A percentile compares a stretch with the other conserved stretches of the same genome.
Evolutionary conservation across 2,888 invertebrate genomes (phyloP).

Genomic region (Epirrhoe alternata): DNA sequence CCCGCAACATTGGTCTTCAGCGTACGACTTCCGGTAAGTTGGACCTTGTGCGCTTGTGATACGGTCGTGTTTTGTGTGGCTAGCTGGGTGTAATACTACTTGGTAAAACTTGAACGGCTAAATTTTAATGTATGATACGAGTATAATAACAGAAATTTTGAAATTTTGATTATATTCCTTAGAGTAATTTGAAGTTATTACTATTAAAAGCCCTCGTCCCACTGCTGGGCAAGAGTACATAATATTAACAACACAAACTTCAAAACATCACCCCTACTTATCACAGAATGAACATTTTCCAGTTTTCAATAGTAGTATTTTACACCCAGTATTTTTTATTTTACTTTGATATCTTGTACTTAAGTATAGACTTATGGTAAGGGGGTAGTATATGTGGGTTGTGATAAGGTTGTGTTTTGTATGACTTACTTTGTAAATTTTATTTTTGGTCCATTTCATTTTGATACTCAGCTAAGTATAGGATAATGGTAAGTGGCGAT

Average conservation of each 20-base stretch:
- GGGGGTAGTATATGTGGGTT: background rate
- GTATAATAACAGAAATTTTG: too few relatives aligned
- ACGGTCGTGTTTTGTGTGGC: conserved; percentile 9
- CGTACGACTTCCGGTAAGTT: conserved; percentile 89
- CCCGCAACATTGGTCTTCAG: conserved; percentile 93
- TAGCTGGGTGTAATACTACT: background rate
- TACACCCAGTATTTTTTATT: background rate
- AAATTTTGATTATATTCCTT: too few relatives aligned
- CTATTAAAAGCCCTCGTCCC: too few relatives aligned
- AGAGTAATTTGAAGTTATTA: too few relatives aligned
- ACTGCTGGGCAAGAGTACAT: too few relatives aligned
- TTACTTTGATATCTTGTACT: background rate
- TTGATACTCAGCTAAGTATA: background rate
- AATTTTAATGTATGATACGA: too few relatives aligned
- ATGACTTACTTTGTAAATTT: background rate
- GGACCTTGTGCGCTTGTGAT: conserved; percentile 5
- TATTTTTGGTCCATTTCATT: background rate
- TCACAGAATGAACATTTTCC: background rate
- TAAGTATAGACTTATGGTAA: background rate
- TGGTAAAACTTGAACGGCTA: too few relatives aligned
- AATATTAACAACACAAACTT: background rate
- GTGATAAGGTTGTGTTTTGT: conserved; percentile 4
- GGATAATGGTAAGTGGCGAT: background rate
- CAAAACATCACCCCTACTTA: background rate
- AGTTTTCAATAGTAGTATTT: background rate